Conservation (phyloP, 2,797 vertebrate genomes). For the Hydrolagus colliei region DNA sequence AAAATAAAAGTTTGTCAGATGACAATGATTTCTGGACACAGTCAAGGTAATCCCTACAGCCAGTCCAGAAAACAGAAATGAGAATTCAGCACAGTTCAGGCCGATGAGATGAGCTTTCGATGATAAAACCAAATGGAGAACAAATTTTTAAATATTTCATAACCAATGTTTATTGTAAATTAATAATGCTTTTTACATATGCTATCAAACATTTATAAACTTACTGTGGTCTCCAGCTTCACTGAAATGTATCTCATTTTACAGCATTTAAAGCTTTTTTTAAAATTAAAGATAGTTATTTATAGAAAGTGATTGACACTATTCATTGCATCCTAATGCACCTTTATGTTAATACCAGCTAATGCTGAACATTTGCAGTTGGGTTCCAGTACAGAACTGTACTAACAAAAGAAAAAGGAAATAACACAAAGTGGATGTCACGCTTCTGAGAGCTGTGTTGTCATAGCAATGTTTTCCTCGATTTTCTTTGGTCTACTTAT, state of each 20-base stretch:
- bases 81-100: neutral
- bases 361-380: neutral
- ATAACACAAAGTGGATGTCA: neutral
- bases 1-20: neutral
- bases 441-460: neutral
- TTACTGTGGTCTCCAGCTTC: neutral
- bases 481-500: neutral
- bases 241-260: neutral
- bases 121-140: neutral
- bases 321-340: no score
- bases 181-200: neutral
- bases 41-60: neutral
- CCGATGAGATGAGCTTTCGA: no score
- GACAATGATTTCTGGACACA: neutral
- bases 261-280: neutral
- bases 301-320: no score
- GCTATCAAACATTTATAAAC: neutral
- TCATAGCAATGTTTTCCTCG: neutral
- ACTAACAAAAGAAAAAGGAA: neutral
- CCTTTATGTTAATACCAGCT: neutral
- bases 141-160: slow-evolving; percentile 18
- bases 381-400: neutral
- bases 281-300: neutral
- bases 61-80: neutral
- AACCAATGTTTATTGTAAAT: neutral